Conservation (phyloP, 2,113 vertebrate genomes). For the Pygoscelis adeliae region DNA sequence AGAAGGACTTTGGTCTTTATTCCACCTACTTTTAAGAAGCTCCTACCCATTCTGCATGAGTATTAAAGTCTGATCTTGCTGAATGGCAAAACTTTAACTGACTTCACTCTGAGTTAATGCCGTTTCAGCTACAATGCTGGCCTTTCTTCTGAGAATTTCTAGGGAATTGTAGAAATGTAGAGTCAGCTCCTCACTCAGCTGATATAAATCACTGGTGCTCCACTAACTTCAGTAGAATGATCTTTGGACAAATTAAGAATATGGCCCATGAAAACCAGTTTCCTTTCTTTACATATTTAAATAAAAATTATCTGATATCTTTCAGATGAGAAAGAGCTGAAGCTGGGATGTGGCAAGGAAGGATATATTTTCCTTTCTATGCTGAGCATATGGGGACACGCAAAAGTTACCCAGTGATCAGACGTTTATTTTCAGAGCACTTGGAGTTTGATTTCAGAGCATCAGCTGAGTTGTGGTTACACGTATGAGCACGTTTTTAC, state of each 20-base stretch:
- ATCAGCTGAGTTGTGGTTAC: neutral
- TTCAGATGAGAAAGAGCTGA: neutral
- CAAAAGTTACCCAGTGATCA: neutral
- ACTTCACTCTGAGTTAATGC: neutral
- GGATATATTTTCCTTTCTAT: neutral
- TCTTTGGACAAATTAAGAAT: neutral
- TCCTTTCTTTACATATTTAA: neutral
- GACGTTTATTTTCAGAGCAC: neutral
- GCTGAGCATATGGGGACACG: neutral
- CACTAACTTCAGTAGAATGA: neutral
- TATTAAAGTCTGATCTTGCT: neutral
- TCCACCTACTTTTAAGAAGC: neutral
- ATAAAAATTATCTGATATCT: neutral
- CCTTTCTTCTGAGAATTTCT: conserved; percentile 5
- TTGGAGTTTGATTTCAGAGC: neutral
- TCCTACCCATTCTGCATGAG: neutral
- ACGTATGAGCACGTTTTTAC: neutral
- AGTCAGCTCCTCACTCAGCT: neutral
- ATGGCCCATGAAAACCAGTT: neutral
- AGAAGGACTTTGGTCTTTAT: neutral
- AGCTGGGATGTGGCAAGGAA: neutral
- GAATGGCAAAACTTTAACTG: conserved; percentile 12
- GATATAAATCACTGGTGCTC: neutral
- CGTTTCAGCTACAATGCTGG: neutral
- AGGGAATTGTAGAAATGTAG: neutral